A percentile compares a stretch with the other conserved stretches of the same genome.
These are phyloP conservation scores for Pangasius larnaudii DNA, from an alignment of 2,797 vertebrate genomes.

Conservation along the genomic window DNA sequence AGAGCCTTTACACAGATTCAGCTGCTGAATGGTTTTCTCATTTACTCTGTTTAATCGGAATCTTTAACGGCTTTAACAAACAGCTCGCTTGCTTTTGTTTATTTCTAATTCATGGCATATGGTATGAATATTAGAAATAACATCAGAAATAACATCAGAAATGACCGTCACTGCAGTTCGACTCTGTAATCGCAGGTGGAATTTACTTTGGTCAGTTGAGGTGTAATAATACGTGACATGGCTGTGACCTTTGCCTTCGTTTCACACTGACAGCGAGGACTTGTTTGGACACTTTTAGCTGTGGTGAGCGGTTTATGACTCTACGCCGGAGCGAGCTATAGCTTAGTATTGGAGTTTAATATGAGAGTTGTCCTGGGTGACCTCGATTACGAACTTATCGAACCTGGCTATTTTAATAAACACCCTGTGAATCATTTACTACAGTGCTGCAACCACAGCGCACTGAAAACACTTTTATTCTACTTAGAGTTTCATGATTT, in stretches of 20 bases:
- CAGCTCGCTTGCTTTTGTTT: background rate
- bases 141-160: background rate
- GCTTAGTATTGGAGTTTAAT: slow-evolving; percentile 27
- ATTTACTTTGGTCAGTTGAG: background rate
- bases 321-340: background rate
- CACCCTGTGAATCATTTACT: slow-evolving; percentile 33
- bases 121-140: no score
- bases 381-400: background rate
- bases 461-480: background rate
- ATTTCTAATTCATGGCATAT: background rate
- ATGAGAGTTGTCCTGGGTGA: background rate
- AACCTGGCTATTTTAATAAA: slow-evolving; percentile 29
- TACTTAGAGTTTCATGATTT: background rate
- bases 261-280: background rate
- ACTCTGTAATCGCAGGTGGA: background rate
- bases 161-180: background rate
- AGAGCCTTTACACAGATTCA: background rate
- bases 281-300: background rate
- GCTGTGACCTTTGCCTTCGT: background rate
- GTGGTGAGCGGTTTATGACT: background rate
- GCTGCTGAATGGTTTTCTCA: background rate
- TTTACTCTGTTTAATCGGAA: background rate
- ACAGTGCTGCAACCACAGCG: slow-evolving; percentile 9
- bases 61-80: background rate
- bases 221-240: background rate